Conservation (phyloP, 1,140 invertebrate species). For the Neelides sp. region DNA sequence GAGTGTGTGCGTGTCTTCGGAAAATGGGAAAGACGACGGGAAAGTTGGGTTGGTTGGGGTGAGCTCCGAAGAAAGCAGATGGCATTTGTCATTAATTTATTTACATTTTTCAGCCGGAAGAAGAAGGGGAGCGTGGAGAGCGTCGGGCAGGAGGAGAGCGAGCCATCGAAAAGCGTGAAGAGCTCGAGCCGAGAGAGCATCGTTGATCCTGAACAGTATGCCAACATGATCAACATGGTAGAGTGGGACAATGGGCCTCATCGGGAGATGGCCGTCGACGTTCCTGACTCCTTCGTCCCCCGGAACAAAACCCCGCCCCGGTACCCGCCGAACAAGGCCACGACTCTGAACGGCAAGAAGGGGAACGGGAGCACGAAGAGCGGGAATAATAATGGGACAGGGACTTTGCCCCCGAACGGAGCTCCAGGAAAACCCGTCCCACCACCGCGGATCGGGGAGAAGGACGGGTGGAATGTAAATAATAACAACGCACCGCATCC, state of each 20-base stretch:
- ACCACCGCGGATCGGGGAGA: constrained; percentile 55
- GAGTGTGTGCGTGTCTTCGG: too few species aligned
- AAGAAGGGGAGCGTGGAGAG: constrained; percentile 20
- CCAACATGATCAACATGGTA: constrained; percentile 35
- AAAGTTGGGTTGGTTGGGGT: not conserved
- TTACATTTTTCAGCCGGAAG: constrained; percentile 15
- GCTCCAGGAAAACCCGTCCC: constrained; percentile 49
- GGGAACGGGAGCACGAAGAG: constrained; percentile 18
- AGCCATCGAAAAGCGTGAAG: constrained; percentile 20
- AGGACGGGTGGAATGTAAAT: constrained; percentile 36
- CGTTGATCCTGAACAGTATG: constrained; percentile 30
- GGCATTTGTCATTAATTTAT: not conserved
- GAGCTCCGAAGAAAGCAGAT: not conserved
- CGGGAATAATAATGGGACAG: constrained; percentile 21
- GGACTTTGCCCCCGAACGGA: constrained; percentile 30
- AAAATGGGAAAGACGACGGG: too few species aligned
- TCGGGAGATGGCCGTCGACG: constrained; percentile 96
- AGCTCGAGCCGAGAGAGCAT: constrained; percentile 28
- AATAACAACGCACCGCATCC: constrained; percentile 46
- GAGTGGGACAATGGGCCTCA: constrained; percentile 50
- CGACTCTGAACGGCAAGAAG: constrained; percentile 27
- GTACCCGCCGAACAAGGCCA: constrained; percentile 55
- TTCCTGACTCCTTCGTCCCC: constrained; percentile 85
- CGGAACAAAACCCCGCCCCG: constrained; percentile 80
- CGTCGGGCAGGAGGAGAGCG: constrained; percentile 8